phyloP scores from a whole-genome alignment of 2,797 vertebrate genomes.

The Pseudochirops corinnae region DNA sequence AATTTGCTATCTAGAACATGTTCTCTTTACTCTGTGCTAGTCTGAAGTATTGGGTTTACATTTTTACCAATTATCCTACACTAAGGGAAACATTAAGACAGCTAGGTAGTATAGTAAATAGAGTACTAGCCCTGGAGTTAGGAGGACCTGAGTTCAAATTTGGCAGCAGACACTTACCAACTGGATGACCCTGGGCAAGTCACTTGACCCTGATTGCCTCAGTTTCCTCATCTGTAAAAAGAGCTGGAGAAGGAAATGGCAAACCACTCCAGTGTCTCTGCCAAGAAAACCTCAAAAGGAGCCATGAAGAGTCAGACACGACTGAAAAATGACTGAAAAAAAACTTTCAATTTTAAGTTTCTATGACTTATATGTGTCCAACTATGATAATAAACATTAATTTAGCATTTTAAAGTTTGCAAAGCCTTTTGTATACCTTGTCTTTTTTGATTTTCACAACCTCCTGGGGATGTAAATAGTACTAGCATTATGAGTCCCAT shows the following conservation, averaged over 20 bases:
- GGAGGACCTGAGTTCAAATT: background rate
- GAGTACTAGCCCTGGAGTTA: background rate
- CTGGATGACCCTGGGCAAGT: background rate
- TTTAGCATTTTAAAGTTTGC: background rate
- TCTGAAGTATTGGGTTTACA: background rate
- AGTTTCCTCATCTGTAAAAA: background rate
- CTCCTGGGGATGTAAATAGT: background rate
- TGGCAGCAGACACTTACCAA: background rate
- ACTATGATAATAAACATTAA: background rate
- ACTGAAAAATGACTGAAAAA: background rate
- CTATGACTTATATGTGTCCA: background rate
- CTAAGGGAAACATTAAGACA: background rate
- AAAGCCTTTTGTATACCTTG: background rate
- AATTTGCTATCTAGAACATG: background rate
- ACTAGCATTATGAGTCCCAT: background rate
- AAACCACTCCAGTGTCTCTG: background rate
- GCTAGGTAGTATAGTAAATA: background rate
- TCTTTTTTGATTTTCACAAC: background rate
- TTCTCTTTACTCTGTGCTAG: background rate
- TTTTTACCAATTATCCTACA: background rate
- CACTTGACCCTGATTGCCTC: too few relatives aligned
- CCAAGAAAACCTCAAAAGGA: background rate
- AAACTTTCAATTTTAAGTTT: background rate
- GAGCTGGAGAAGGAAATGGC: background rate
- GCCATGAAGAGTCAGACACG: background rate